Percentiles rank a stretch among this genome's conserved stretches.
Conservation (phyloP, 2,113 vertebrate species). For the Psephotus haematonotus region DNA sequence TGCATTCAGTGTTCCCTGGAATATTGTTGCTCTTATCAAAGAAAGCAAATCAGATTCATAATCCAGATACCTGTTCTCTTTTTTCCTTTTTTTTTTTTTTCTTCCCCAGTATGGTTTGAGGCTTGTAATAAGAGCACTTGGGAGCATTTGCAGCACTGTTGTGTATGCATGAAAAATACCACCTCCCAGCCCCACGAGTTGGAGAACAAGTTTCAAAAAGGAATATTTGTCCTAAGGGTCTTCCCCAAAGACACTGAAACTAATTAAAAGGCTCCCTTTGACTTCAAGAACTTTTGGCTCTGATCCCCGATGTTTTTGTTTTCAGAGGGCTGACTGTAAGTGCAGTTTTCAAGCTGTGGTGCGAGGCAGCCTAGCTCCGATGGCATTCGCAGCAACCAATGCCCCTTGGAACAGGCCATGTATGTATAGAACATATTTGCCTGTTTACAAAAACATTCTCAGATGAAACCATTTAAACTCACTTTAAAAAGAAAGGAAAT, state of each 20-base stretch:
- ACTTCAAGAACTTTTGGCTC: conserved; percentile 56
- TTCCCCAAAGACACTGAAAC: conserved; percentile 60
- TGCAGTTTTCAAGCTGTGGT: not conserved
- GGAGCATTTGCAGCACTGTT: conserved; percentile 26
- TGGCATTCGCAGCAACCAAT: not conserved
- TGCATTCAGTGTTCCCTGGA: not conserved
- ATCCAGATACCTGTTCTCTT: not conserved
- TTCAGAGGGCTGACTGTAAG: not conserved
- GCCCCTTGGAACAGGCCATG: not conserved
- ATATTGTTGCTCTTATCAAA: not conserved
- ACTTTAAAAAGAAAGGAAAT: conserved; percentile 39
- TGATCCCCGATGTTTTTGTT: not conserved
- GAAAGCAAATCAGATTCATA: not conserved
- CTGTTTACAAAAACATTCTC: not conserved
- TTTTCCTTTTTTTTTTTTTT: not conserved
- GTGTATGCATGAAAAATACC: conserved; percentile 60
- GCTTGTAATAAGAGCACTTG: not conserved
- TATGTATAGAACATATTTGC: not conserved
- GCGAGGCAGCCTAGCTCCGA: not conserved
- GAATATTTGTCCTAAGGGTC: conserved; percentile 45
- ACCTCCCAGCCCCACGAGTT: conserved; percentile 15
- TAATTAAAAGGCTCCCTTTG: conserved; percentile 64
- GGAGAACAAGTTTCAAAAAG: conserved; percentile 54
- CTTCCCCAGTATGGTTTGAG: not conserved
- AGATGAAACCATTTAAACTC: conserved; percentile 25